Conservation (phyloP, 2,797 vertebrate genomes). For the Monodelphis domestica region DNA sequence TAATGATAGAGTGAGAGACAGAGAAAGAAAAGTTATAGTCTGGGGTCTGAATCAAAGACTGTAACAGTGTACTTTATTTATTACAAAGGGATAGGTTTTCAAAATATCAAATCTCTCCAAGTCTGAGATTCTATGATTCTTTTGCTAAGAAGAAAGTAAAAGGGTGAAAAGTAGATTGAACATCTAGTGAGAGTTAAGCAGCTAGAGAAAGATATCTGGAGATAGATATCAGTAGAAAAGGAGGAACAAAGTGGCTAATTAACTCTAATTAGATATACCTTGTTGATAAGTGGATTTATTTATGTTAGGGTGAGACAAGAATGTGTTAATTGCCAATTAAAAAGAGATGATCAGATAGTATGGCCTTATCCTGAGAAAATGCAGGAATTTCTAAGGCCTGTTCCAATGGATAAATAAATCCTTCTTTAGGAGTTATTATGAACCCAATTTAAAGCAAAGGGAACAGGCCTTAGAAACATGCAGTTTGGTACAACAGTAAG, state of each 20-base stretch:
- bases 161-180: neutral
- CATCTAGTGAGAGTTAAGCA: neutral
- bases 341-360: neutral
- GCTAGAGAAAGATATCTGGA: neutral
- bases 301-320: neutral
- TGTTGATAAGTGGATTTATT: neutral
- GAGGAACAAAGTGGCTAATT: neutral
- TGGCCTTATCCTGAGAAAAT: neutral
- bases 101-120: neutral
- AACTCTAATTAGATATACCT: neutral
- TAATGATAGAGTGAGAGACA: neutral
- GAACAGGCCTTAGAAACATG: neutral
- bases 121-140: neutral
- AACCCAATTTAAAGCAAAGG: neutral
- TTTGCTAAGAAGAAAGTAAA: neutral
- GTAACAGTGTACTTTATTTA: neutral
- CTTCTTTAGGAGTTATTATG: neutral
- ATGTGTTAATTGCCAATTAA: neutral
- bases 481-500: neutral
- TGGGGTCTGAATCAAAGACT: neutral
- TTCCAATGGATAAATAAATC: neutral
- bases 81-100: neutral
- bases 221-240: neutral
- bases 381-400: too few species aligned
- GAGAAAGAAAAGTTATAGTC: neutral